Evolutionary conservation across 2,888 invertebrate genomes (phyloP), one percentile per base, ranked within the genome.

Genomic region (Drosophila meridiana): DNA sequence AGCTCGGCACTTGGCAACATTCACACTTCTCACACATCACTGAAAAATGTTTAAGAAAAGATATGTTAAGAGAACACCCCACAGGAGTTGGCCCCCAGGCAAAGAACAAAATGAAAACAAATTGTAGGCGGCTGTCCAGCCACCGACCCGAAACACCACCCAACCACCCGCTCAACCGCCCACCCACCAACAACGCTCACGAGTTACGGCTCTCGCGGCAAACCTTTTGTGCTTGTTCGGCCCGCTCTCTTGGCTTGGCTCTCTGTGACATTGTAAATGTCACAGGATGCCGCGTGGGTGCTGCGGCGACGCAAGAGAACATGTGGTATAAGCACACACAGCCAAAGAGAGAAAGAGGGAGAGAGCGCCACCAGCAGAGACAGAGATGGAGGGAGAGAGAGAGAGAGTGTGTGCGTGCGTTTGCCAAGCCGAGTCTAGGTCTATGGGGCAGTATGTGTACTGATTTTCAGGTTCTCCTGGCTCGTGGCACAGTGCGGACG

Each of bases 401-500:
- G 59, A 61, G 63, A 28, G 45, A 56, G 53, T 52, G 32, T 13
- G 52, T 60, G 65, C 11, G 53, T 55, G 28, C n/a, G 52, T 58
- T 63, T 28, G 72, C 68, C 68, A 61, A 61, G 66, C 64, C 68
- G 43, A 65, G 67, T 73, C 66, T 69, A 68, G 59, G 62, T 73
- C 64, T 78, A 66, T 60, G 55, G 65, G 40, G 28, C 78, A 82
- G 69, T 52, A 68, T 80, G 83, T 90, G 87, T 91, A 89, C 91
- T 87, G 89, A 83, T 80, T 90, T 91, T 90, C 78, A 91, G 91
- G 89, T 87, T 87, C 91, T 91, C 80, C 87, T 89, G 84, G 82
- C 82, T 78, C 77, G 81, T 81, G 76, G 85, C 76, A 79, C 80
- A 82, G 90, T 86, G 84, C 90, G 91, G 91, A 91, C 91, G 91